Evolutionary conservation across 2,797 vertebrate species (phyloP), one percentile per base, ranked within the genome.

Genomic region (Cheirogaleus major): DNA sequence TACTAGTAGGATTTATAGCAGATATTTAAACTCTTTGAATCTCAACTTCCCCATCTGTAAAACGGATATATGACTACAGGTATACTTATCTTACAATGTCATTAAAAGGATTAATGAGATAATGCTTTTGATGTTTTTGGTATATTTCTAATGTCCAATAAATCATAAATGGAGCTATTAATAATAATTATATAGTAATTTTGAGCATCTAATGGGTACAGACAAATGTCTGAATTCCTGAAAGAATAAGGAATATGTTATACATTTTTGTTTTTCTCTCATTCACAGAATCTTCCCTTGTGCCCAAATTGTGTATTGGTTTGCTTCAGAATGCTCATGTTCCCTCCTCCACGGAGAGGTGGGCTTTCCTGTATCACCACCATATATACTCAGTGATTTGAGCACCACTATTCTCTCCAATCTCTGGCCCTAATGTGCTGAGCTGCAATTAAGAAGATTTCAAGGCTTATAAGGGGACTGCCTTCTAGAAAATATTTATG

Each of bases 121-220:
- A 78, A 85, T 63, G 4, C 7, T 59, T 81, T 17, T 63, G 25
- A 80, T 92, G 13, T 83, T 70, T 59, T 45, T 48, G 12, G 65
- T 93, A 61, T 50, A 90, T 63, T 94, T 95, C 10, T 91, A 96
- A 67, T 82, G 50, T 4, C 10, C 5, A 83, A n/a, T 70, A 67
- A 79, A 35, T 1, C 35, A 70, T 20, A 89, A 50, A 5, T 87
- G n/a, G 30, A 55, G 3, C 25, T 91, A 55, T 38, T 81, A 78
- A 55, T 76, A 93, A 43, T 38, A 65, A 85, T 45, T 89, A 11
- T 48, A 25, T 55, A 69, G 23, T 85, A 79, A 41, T 90, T 81
- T 81, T 82, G 17, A 95, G 38, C 9, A 86, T 45, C 27, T 67
- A 65, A 73, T 69, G 17, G 48, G 0, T 80, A 43, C 10, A 87